Percentiles rank a stretch among this genome's conserved stretches.
phyloP scores from a whole-genome alignment of 1,140 invertebrate genomes.

The Nasonia vitripennis region DNA sequence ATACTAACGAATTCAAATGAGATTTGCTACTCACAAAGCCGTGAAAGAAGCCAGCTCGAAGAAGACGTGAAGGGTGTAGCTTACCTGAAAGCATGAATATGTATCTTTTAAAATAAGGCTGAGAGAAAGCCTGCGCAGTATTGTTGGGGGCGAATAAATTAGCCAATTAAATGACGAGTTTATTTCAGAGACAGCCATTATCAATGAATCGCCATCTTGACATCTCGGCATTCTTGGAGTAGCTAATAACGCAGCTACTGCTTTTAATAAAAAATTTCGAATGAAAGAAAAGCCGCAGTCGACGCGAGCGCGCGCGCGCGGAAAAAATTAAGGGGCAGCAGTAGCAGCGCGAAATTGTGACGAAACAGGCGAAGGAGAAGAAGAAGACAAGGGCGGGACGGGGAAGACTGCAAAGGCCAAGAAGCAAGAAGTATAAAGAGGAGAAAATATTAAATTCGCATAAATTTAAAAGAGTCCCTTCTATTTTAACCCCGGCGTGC shows the following conservation, averaged over 20 bases:
- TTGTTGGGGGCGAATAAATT: neutral
- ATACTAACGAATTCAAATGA: neutral
- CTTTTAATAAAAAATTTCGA: conserved; percentile 36
- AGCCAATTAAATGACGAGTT: conserved; percentile 2
- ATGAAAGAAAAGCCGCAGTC: neutral
- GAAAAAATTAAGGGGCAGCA: neutral
- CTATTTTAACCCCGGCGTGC: conserved; percentile 20
- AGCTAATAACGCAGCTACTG: conserved; percentile 11
- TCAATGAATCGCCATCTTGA: neutral
- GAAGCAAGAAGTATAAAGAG: conserved; percentile 25
- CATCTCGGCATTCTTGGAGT: neutral
- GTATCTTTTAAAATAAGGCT: neutral
- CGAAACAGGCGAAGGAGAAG: neutral
- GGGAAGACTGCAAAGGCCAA: neutral
- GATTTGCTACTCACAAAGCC: neutral
- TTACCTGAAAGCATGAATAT: neutral
- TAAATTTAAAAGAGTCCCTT: conserved; percentile 47
- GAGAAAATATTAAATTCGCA: conserved; percentile 53
- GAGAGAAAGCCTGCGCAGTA: neutral
- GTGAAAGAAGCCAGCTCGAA: neutral
- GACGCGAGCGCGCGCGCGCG: no score
- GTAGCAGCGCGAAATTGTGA: neutral
- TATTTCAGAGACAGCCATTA: neutral
- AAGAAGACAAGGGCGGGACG: neutral
- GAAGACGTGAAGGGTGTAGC: neutral